Evolutionary conservation across 2,113 vertebrate species (phyloP), one percentile per base, ranked within the genome.

Genomic region (Oostethus manadensis): DNA sequence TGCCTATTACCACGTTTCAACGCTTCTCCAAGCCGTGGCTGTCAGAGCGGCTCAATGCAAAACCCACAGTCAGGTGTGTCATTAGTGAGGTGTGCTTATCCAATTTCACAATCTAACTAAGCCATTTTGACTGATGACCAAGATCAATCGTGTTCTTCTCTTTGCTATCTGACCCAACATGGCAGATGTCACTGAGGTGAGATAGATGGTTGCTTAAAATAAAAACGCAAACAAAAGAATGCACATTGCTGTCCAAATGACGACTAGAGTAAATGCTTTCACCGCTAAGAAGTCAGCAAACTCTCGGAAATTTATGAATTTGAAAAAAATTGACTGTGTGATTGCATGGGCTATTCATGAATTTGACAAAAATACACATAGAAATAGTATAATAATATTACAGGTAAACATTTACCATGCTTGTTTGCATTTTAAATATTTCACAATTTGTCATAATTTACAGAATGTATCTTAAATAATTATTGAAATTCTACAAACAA

Each of bases 1-100:
- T 33, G 5, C 29, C 29, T 33, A 33, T 33, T 33, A 8, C 7
- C 66, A 68, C 18, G 11, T 71, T 62, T 64, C 55, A 61, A 43
- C 71, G 62, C 49, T 66, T 63, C 55, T 35, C 29, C 51, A 54
- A 35, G 29, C 6, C 11, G 51, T 35, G 51, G 11, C 29, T 18
- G 51, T 35, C 10, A 18, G 10, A 33, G n/a, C 2, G 1, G 16
- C 50, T 35, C 26, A 16, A 38, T 13, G 51, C 17, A 13, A 54
- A 18, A 16, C 51, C 6, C 26, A 6, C 26, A n/a, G 8, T 29
- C 18, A 15, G 22, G 48, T 22, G 4, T 50, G 48, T 16, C 14
- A 50, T 15, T 16, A 23, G 22, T 23, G 10, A 49, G 3, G 45
- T 17, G 9, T 10, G 29, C 29, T 33, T 33, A 33, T 33, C 29